These are phyloP conservation scores for Aethina tumida DNA, from an alignment of 1,140 invertebrate genomes.

Conservation along the genomic window DNA sequence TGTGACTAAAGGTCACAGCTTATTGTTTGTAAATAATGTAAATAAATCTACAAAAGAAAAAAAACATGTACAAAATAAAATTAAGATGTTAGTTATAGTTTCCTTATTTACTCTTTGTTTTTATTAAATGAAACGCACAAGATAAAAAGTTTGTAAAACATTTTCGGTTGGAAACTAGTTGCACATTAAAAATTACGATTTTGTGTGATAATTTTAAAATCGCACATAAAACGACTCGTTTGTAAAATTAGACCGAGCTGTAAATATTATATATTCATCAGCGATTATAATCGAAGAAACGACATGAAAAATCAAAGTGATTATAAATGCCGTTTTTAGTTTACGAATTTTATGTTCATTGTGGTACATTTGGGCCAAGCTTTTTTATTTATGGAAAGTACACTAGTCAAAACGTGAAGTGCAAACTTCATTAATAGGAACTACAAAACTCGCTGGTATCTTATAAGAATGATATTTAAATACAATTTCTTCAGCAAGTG, in stretches of 20 bases:
- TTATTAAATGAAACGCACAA: constrained; percentile 11
- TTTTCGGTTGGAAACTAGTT: constrained; percentile 7
- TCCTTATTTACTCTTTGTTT: constrained; percentile 7
- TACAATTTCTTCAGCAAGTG: constrained; percentile 15
- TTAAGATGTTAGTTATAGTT: constrained; percentile 15
- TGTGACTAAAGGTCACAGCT: constrained; percentile 3
- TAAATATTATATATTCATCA: constrained; percentile 36
- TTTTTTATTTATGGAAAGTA: constrained; percentile 31
- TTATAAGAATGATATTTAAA: constrained; percentile 36
- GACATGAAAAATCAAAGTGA: constrained; percentile 15
- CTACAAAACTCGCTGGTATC: constrained; percentile 40
- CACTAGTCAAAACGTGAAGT: constrained; percentile 34
- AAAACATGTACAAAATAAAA: constrained; percentile 23
- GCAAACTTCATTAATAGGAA: constrained; percentile 34
- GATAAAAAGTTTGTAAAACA: constrained; percentile 9
- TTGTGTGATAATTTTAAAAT: constrained; percentile 7
- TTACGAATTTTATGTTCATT: constrained; percentile 20
- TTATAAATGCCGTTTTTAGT: constrained; percentile 20
- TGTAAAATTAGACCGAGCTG: constrained; percentile 25
- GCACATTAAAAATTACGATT: constrained; percentile 5
- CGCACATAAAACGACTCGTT: constrained; percentile 13
- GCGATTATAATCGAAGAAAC: constrained; percentile 17
- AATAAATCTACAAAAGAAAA: constrained; percentile 18
- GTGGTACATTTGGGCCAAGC: constrained; percentile 24
- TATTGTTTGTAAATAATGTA: constrained; percentile 24